A percentile compares a stretch with the other conserved stretches of the same genome.
Evolutionary conservation across 2,888 invertebrate species (phyloP).

Genomic region (Troilus luridus): DNA sequence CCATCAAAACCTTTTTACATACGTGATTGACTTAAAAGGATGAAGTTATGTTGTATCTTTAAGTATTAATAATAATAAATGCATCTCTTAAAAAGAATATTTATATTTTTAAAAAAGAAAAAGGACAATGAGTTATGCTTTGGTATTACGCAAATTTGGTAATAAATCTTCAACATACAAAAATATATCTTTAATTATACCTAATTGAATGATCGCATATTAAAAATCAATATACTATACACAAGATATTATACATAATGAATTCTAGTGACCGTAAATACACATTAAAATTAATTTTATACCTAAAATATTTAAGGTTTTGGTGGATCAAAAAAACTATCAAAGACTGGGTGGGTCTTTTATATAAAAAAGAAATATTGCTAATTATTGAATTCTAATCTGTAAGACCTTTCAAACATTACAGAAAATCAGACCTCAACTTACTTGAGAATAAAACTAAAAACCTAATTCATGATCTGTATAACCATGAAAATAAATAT

Average conservation of each 20-base stretch:
- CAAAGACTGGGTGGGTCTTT: not conserved
- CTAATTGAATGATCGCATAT: not conserved
- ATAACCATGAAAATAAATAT: not conserved
- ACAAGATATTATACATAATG: not conserved
- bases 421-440: not conserved
- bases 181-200: conserved; percentile 28
- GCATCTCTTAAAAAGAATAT: not conserved
- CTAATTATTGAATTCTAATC: not conserved
- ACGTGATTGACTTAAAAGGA: not conserved
- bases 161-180: not conserved
- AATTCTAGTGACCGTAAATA: not conserved
- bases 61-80: not conserved
- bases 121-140: not conserved
- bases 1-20: conserved; percentile 15
- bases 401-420: not conserved
- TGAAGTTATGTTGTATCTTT: not conserved
- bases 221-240: not conserved
- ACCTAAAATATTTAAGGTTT: not conserved
- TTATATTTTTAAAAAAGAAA: not conserved
- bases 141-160: conserved; percentile 15
- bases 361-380: not conserved
- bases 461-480: not conserved
- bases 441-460: not conserved
- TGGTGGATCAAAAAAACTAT: conserved; percentile 19
- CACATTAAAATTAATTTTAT: not conserved